Evolutionary conservation across 2,113 vertebrate genomes (phyloP).

Genomic region (Lepidiolamprologus cunningtoni): DNA sequence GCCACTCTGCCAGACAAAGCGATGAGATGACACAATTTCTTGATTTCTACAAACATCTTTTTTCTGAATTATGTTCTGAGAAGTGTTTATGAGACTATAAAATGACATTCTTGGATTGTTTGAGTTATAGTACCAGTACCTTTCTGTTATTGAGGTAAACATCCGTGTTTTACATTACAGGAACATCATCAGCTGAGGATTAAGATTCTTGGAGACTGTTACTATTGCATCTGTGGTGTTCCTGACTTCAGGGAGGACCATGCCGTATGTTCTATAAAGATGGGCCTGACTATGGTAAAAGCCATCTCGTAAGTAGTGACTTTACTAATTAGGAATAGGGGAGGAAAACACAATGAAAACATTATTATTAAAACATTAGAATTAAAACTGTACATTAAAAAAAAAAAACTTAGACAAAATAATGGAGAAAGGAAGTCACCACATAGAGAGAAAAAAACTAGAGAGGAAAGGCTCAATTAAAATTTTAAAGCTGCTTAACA

Average conservation of each 20-base stretch:
- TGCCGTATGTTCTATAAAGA: constrained; percentile 87
- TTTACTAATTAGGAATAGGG: neutral
- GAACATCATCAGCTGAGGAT: constrained; percentile 88
- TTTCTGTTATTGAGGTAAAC: neutral
- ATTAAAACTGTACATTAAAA: accelerated
- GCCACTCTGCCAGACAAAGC: neutral
- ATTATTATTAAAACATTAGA: neutral
- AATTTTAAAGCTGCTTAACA: neutral
- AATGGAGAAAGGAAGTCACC: neutral
- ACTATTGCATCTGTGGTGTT: constrained; percentile 94
- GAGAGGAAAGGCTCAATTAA: neutral
- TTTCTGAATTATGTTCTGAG: neutral
- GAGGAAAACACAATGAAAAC: neutral
- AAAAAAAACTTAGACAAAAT: neutral
- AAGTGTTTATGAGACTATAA: neutral
- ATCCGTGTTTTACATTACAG: constrained; percentile 47
- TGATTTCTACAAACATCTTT: neutral
- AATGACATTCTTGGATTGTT: neutral
- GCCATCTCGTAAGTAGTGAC: constrained; percentile 84
- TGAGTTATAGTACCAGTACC: neutral
- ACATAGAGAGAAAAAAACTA: neutral
- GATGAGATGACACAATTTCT: neutral
- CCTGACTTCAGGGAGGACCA: constrained; percentile 92
- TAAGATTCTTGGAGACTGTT: constrained; percentile 94
- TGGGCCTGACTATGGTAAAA: constrained; percentile 94